phyloP scores from a whole-genome alignment of 2,888 invertebrate species.

The Stenodera caucasica region DNA sequence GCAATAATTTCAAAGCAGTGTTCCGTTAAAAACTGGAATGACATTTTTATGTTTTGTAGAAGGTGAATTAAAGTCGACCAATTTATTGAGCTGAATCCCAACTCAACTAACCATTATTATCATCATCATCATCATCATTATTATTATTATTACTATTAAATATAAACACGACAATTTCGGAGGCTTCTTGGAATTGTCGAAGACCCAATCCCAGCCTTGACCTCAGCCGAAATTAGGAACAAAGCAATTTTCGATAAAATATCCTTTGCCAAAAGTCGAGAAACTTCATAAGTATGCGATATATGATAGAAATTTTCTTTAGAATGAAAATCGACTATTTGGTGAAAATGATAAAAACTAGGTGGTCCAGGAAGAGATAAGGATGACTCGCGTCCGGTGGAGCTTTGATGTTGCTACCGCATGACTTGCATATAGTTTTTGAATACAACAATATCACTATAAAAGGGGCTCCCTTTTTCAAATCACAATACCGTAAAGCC shows the following conservation, averaged over 20 bases:
- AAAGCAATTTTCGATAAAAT: no score
- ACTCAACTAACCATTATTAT: not conserved
- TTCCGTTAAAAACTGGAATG: constrained; percentile 52
- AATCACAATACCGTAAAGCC: constrained; percentile 23
- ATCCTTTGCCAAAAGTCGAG: no score
- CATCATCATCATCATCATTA: not conserved
- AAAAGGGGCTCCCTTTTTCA: constrained; percentile 12
- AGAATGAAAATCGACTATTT: no score
- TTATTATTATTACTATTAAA: not conserved
- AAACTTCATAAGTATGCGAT: no score
- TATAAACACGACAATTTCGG: not conserved
- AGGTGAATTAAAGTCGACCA: constrained; percentile 30
- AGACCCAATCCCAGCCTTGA: not conserved
- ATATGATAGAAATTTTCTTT: no score
- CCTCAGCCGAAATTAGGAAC: not conserved
- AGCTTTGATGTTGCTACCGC: constrained; percentile 41
- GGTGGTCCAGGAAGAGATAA: constrained; percentile 31
- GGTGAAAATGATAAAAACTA: no score
- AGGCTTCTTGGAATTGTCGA: not conserved
- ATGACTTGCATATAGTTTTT: constrained; percentile 33
- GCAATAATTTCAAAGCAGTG: constrained; percentile 52
- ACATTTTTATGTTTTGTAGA: constrained; percentile 46
- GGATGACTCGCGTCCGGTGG: constrained; percentile 34
- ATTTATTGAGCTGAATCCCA: constrained; percentile 15
- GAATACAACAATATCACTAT: constrained; percentile 22